These are phyloP conservation scores for Syndactyla subalaris DNA, from an alignment of 2,797 vertebrate genomes.

Conservation along the genomic window DNA sequence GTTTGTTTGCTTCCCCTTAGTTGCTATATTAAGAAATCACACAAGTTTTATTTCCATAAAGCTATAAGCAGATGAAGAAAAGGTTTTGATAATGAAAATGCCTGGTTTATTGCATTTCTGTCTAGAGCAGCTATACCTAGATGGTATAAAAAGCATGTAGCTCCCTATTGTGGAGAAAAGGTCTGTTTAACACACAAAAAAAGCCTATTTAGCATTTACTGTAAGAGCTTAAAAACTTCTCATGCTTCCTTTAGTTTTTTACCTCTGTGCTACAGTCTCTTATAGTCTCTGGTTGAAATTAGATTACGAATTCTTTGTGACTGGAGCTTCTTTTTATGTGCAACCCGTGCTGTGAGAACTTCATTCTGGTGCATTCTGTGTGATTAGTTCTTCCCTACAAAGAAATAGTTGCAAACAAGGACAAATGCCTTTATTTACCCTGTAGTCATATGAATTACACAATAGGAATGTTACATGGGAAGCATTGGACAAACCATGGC, in stretches of 20 bases:
- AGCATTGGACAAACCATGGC: neutral
- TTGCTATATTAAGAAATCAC: neutral
- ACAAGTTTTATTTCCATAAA: constrained; percentile 8
- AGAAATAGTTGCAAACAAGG: neutral
- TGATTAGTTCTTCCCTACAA: neutral
- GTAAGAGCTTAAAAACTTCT: neutral
- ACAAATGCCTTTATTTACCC: neutral
- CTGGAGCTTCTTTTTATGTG: neutral
- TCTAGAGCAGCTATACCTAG: neutral
- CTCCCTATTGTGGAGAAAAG: neutral
- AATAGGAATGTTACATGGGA: neutral
- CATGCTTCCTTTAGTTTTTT: neutral
- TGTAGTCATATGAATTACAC: neutral
- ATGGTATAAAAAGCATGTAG: neutral
- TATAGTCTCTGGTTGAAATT: neutral
- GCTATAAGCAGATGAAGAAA: neutral
- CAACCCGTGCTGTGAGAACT: neutral
- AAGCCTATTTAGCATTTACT: neutral
- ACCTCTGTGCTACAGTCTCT: neutral
- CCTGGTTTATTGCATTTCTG: constrained; percentile 6
- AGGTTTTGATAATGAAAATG: constrained; percentile 26
- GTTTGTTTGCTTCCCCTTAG: neutral
- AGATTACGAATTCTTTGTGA: neutral
- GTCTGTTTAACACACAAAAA: neutral
- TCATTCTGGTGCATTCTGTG: neutral